Conservation (phyloP, 2,797 vertebrate species). For the Leptodactylus fallax region DNA sequence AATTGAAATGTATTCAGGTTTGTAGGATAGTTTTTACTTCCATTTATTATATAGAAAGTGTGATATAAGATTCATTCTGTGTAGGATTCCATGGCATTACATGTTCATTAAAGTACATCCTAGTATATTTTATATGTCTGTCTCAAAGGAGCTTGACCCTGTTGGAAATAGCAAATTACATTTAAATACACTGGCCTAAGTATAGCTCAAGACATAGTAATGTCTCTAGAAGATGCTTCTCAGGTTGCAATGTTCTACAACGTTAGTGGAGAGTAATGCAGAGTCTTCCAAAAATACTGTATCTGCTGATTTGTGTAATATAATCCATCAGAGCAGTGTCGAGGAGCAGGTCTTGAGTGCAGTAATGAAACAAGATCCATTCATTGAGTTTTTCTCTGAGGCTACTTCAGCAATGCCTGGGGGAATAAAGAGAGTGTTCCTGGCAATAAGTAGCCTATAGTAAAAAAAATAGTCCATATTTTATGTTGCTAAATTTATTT, state of each 20-base stretch:
- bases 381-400: not conserved
- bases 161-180: not conserved
- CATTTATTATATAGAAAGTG: not conserved
- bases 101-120: too few relatives aligned
- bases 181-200: conserved; percentile 12
- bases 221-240: not conserved
- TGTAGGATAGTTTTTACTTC: not conserved
- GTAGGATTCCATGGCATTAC: not conserved
- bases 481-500: not conserved
- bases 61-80: not conserved
- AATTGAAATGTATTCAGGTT: too few relatives aligned
- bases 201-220: conserved; percentile 7
- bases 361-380: conserved; percentile 26
- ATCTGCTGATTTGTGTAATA: conserved; percentile 42
- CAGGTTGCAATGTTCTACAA: not conserved
- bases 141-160: not conserved
- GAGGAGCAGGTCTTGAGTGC: conserved; percentile 12
- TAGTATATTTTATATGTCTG: not conserved
- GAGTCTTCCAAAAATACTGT: not conserved
- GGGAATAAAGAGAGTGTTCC: not conserved
- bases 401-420: not conserved
- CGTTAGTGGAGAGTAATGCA: conserved; percentile 20
- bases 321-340: not conserved
- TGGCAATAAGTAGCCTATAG: not conserved
- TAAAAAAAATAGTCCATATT: conserved; percentile 35